These are phyloP conservation scores for Planiliza haematocheilus DNA, from an alignment of 2,113 vertebrate genomes.

Conservation along the genomic window DNA sequence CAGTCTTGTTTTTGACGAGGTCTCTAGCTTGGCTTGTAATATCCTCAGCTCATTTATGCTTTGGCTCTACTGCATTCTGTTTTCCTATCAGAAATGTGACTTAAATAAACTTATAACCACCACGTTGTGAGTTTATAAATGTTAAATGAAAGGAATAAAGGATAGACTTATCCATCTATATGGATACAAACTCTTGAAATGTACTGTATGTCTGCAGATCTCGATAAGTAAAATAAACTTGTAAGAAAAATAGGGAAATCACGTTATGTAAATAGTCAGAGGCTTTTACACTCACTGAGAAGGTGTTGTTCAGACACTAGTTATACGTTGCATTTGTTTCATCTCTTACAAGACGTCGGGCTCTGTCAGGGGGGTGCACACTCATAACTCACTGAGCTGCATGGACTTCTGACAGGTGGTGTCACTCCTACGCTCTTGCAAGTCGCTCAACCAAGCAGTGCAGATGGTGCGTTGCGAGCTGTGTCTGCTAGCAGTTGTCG, in stretches of 20 bases:
- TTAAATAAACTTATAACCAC: too few species aligned
- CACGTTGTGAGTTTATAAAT: too few species aligned
- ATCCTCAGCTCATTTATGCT: constrained; percentile 4
- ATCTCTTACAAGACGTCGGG: constrained; percentile 19
- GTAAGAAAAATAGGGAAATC: not conserved
- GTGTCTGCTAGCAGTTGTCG: constrained; percentile 21
- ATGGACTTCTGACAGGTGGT: constrained; percentile 66
- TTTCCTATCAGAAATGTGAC: too few species aligned
- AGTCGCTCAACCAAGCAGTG: constrained; percentile 46
- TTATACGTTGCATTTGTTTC: not conserved
- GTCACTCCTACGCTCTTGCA: constrained; percentile 67
- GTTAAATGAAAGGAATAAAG: too few species aligned
- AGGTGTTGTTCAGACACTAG: not conserved
- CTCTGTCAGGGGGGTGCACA: constrained; percentile 27
- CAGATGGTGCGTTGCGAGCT: constrained; percentile 66
- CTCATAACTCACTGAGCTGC: constrained; percentile 30
- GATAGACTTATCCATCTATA: too few species aligned
- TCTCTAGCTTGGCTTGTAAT: not conserved
- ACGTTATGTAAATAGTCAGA: not conserved
- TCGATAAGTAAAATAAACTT: not conserved
- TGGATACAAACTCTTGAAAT: too few species aligned
- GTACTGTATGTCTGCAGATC: not conserved
- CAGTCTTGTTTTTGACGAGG: constrained; percentile 39
- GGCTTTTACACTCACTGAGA: not conserved
- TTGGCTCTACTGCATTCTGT: constrained; percentile 29